phyloP scores from a whole-genome alignment of 2,888 invertebrate species.

The Synanthedon andrenaeformis region DNA sequence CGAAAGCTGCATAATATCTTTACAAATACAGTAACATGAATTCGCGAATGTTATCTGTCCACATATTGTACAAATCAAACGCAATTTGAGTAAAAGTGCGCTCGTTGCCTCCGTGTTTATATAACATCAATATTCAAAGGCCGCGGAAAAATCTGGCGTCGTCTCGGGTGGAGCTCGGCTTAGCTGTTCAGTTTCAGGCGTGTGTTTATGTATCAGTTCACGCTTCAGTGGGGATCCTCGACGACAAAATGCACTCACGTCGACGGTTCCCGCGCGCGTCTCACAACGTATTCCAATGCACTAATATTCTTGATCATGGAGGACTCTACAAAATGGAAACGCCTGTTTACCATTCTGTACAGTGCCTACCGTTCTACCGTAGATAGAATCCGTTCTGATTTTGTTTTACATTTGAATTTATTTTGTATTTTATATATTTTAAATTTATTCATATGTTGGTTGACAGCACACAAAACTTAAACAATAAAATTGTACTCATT shows the following conservation, averaged over 20 bases:
- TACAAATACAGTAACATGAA: too few species aligned
- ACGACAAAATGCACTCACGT: constrained; percentile 67
- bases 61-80: neutral
- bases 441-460: too few species aligned
- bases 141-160: constrained; percentile 40
- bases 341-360: neutral
- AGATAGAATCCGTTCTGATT: too few species aligned
- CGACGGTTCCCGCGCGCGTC: constrained; percentile 34
- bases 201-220: constrained; percentile 47
- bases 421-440: too few species aligned
- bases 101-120: constrained; percentile 20
- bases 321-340: constrained; percentile 13
- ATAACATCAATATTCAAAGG: constrained; percentile 52
- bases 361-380: too few species aligned
- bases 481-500: too few species aligned
- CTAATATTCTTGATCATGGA: constrained; percentile 48
- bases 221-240: constrained; percentile 49
- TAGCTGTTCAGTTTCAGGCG: constrained; percentile 35
- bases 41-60: too few species aligned
- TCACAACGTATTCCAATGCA: constrained; percentile 44
- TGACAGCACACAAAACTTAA: too few species aligned
- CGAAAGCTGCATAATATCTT: too few species aligned
- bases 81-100: neutral
- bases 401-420: too few species aligned
- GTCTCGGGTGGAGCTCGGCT: constrained; percentile 28